phyloP scores from a whole-genome alignment of 1,140 invertebrate genomes.

The Berghia stephanieae region DNA sequence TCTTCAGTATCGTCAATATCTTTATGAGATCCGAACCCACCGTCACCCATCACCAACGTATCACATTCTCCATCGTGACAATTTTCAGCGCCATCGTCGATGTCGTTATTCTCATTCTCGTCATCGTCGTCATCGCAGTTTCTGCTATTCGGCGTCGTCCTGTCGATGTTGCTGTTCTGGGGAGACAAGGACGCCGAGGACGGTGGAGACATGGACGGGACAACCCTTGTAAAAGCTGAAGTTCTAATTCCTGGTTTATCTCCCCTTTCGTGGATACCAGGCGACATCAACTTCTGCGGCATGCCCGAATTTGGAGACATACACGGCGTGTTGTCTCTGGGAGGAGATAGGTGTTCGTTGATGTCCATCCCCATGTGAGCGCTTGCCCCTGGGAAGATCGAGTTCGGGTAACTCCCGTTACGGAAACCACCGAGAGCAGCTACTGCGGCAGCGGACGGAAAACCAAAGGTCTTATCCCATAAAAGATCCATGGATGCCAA shows the following conservation, averaged over 20 bases:
- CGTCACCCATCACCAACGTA: too few species aligned
- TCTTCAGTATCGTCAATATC: constrained; percentile 41
- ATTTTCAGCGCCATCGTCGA: too few species aligned
- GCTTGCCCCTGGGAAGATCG: not conserved
- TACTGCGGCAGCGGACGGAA: constrained; percentile 19
- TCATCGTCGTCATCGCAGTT: constrained; percentile 31
- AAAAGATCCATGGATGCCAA: constrained; percentile 36
- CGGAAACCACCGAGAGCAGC: constrained; percentile 16
- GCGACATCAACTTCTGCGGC: constrained; percentile 16
- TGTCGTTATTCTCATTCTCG: constrained; percentile 23
- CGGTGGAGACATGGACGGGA: constrained; percentile 16
- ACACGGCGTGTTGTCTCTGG: not conserved
- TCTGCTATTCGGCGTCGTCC: not conserved
- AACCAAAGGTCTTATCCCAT: constrained; percentile 39
- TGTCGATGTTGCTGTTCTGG: constrained; percentile 3
- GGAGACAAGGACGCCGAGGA: not conserved
- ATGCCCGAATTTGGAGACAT: not conserved
- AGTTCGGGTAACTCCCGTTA: constrained; percentile 22
- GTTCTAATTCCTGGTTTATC: constrained; percentile 27
- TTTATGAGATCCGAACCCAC: constrained; percentile 12
- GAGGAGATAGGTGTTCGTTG: constrained; percentile 8
- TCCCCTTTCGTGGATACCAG: not conserved
- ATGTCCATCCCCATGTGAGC: constrained; percentile 17
- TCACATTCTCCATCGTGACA: too few species aligned
- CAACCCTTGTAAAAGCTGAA: constrained; percentile 43